Conservation (phyloP, 2,888 invertebrate genomes). For the Eupithecia dodoneata region DNA sequence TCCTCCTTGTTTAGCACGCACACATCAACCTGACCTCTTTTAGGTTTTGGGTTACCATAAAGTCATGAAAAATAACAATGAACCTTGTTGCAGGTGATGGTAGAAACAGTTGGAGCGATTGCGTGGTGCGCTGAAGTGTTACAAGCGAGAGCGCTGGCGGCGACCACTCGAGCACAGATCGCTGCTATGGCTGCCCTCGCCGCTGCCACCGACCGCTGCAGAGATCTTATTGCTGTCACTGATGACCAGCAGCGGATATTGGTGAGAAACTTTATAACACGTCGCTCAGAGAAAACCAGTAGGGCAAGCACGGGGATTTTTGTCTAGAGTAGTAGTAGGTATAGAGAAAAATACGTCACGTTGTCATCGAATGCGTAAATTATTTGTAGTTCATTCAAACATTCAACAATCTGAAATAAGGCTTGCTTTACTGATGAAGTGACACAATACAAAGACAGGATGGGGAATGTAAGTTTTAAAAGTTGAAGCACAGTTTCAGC, state of each 20-base stretch:
- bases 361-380: too few relatives aligned
- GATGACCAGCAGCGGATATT: conserved; percentile 93
- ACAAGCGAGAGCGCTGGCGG: conserved; percentile 91
- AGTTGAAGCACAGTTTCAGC: too few relatives aligned
- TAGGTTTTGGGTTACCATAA: not conserved
- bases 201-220: conserved; percentile 93
- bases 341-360: too few relatives aligned
- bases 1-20: not conserved
- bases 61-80: not conserved
- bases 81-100: conserved; percentile 82
- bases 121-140: conserved; percentile 88
- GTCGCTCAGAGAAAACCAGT: not conserved
- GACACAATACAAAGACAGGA: too few relatives aligned
- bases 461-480: too few relatives aligned
- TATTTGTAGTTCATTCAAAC: too few relatives aligned
- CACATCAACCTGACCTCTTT: not conserved
- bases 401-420: too few relatives aligned
- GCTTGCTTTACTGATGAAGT: too few relatives aligned
- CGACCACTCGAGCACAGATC: conserved; percentile 90
- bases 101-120: conserved; percentile 86
- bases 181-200: conserved; percentile 92
- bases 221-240: conserved; percentile 94
- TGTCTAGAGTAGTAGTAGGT: too few relatives aligned
- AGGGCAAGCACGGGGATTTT: too few relatives aligned
- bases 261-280: not conserved